phyloP scores from a whole-genome alignment of 2,888 invertebrate species.

The Lymantria dispar region DNA sequence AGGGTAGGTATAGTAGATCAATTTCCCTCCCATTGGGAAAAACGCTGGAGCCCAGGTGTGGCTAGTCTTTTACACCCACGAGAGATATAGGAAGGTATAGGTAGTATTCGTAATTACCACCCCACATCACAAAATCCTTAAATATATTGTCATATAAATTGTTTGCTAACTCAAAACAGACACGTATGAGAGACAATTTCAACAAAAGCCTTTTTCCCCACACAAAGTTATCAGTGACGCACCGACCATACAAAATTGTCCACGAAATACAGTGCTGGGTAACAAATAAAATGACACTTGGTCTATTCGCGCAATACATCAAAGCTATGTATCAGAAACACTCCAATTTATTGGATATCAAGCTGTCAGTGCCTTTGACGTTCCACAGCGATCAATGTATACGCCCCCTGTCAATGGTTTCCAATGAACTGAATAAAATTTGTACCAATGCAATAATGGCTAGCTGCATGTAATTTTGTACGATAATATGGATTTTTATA shows the following conservation, averaged over 20 bases:
- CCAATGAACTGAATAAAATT: constrained; percentile 15
- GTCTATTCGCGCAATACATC: constrained; percentile 17
- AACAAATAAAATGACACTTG: constrained; percentile 32
- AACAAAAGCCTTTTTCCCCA: not conserved
- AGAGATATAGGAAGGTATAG: no score
- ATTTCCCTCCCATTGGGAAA: no score
- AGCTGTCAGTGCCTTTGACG: constrained; percentile 47
- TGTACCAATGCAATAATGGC: constrained; percentile 3
- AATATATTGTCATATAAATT: not conserved
- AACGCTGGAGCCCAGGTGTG: no score
- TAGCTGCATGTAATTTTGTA: not conserved
- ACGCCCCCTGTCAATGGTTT: constrained; percentile 31
- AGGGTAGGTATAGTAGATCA: no score
- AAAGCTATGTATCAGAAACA: constrained; percentile 30
- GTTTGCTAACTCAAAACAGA: not conserved
- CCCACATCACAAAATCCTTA: no score
- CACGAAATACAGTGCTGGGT: constrained; percentile 17
- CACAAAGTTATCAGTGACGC: constrained; percentile 9
- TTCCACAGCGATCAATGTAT: constrained; percentile 35
- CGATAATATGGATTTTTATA: no score
- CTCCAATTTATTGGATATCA: constrained; percentile 52
- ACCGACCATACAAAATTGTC: constrained; percentile 15
- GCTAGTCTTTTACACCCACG: no score
- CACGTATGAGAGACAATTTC: not conserved
- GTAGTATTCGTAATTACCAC: no score